These are phyloP conservation scores for Endotricha flammealis DNA, from an alignment of 2,888 invertebrate species.

Conservation along the genomic window DNA sequence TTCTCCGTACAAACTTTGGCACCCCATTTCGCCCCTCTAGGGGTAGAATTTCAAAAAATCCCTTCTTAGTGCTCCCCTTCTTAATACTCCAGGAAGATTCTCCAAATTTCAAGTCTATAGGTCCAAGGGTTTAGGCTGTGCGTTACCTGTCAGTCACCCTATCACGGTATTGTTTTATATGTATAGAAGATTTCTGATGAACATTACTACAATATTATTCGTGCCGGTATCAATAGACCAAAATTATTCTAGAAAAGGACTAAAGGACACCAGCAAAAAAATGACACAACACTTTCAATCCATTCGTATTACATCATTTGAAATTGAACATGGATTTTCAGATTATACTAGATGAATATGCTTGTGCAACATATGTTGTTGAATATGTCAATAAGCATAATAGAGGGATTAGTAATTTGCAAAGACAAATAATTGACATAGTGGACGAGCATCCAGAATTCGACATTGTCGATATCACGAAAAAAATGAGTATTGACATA, in stretches of 20 bases:
- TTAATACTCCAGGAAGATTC: too few species aligned
- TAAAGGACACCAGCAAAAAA: conserved; percentile 32
- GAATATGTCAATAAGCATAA: conserved; percentile 49
- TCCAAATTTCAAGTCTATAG: too few species aligned
- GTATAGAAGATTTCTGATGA: too few species aligned
- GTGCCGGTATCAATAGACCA: conserved; percentile 38
- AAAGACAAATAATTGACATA: conserved; percentile 27
- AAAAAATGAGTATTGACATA: conserved; percentile 25
- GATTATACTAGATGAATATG: conserved; percentile 45
- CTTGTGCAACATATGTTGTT: conserved; percentile 48
- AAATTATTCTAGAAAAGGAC: conserved; percentile 26
- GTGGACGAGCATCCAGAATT: conserved; percentile 30
- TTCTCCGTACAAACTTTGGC: too few species aligned
- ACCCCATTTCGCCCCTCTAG: too few species aligned
- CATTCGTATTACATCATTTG: conserved; percentile 34
- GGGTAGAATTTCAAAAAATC: too few species aligned
- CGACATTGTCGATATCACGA: conserved; percentile 25
- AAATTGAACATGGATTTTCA: conserved; percentile 47
- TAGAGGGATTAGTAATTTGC: conserved; percentile 40
- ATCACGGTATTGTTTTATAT: too few species aligned
- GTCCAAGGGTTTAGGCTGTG: too few species aligned
- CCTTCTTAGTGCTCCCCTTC: too few species aligned
- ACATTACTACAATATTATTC: conserved; percentile 27
- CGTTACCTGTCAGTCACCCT: too few species aligned
- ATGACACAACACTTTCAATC: conserved; percentile 49